Base-by-base conservation (phyloP, 2,113 vertebrate genomes). In the Orthochromis malagaraziensis region DNA sequence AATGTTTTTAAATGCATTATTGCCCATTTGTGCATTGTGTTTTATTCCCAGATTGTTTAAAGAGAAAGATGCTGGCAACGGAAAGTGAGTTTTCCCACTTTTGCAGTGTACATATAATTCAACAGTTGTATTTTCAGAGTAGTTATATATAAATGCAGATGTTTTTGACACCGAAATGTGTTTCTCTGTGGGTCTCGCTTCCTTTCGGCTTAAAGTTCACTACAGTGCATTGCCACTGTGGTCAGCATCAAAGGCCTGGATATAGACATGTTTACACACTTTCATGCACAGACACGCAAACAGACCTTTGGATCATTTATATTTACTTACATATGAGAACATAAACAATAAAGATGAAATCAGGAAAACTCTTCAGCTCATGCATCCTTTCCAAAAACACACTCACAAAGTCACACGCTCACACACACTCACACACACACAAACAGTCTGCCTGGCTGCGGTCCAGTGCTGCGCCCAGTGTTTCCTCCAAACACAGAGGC, bases 231-330 rank as follows among this genome's bases (percentile, higher is more conserved):
- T 84, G 81, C 81, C 84, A 82, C 87, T 95, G 89, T 93, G 91
- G 93, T 93, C 91, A 90, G 51, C 92, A 92, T 96, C 90, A 95
- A 91, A 94, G 90, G 79, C 84, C 84, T 86, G 84, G 87, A 91
- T 53, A 21, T 85, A 88, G 89, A 84, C 82, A 83, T 92, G 86
- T 92, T 94, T 89, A 91, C 90, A 86, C 82, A 83, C 53, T 86
- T 63, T 87, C 83, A 91, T 88, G 79, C 7, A 26, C 90, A 91
- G 81, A 88, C 82, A 88, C 6, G 17, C 87, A 93, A 93, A 92
- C 87, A 92, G 70, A 87, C 63, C 70, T 88, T 88, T 81, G 58
- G 63, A 82, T 89, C 6, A 93, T 93, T 94, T 93, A 90, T 85
- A 91, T 90, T 90, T 86, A 86, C 86, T 53, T 90, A 60, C 70